These are phyloP conservation scores for Rhodeus uyekii DNA, from an alignment of 2,797 vertebrate genomes.

Conservation along the genomic window DNA sequence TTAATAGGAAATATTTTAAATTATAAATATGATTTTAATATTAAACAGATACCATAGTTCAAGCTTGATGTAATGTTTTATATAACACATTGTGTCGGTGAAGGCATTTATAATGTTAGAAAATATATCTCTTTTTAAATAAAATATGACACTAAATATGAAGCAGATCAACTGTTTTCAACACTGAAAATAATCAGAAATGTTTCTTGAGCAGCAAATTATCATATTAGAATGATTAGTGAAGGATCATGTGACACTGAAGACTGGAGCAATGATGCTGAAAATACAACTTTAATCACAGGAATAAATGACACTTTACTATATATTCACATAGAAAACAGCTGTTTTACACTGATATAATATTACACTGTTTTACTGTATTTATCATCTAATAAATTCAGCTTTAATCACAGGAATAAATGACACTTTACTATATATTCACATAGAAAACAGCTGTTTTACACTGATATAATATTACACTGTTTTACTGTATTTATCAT, in stretches of 20 bases:
- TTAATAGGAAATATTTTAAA: slow-evolving; percentile 7
- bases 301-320: background rate
- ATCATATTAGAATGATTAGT: background rate
- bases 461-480: background rate
- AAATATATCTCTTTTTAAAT: background rate
- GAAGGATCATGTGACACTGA: background rate
- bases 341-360: background rate
- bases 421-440: background rate
- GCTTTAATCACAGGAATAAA: background rate
- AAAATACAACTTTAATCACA: background rate
- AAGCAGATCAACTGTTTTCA: background rate
- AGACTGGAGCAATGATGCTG: background rate
- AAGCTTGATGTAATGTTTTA: background rate
- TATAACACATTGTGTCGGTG: background rate
- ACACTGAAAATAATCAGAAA: background rate
- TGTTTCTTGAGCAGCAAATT: background rate
- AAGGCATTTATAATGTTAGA: background rate
- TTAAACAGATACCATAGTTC: no score
- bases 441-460: background rate
- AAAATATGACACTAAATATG: background rate
- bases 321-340: background rate
- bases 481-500: no score
- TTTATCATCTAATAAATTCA: background rate
- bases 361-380: background rate
- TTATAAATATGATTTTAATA: background rate